phyloP scores from a whole-genome alignment of 2,888 invertebrate genomes.

The Selenia dentaria region DNA sequence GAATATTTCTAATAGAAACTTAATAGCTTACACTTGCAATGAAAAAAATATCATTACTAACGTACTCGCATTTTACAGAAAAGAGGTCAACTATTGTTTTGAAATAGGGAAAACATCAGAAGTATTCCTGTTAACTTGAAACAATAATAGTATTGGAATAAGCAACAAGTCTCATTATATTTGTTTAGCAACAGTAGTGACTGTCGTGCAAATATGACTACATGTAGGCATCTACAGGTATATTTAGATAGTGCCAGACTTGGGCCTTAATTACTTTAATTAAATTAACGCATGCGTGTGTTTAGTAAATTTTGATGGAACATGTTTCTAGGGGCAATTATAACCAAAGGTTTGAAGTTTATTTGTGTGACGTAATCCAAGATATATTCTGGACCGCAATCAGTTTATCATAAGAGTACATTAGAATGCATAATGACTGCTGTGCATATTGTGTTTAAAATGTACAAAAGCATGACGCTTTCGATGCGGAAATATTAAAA shows the following conservation, averaged over 20 bases:
- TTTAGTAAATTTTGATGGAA: conserved; percentile 38
- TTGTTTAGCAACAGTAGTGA: conserved; percentile 51
- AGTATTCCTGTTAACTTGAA: conserved; percentile 31
- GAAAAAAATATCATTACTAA: too few relatives aligned
- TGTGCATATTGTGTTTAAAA: too few relatives aligned
- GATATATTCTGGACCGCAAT: too few relatives aligned
- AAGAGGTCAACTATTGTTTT: too few relatives aligned
- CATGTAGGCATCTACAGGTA: conserved; percentile 36
- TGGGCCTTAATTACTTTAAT: conserved; percentile 43
- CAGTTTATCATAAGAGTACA: too few relatives aligned
- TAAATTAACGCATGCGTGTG: conserved; percentile 58
- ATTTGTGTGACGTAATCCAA: not conserved
- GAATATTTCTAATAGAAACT: too few relatives aligned
- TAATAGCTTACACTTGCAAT: too few relatives aligned
- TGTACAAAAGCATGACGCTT: too few relatives aligned
- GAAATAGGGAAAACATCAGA: too few relatives aligned
- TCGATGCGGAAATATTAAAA: too few relatives aligned
- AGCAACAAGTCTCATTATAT: conserved; percentile 54
- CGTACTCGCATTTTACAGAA: too few relatives aligned
- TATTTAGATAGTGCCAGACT: conserved; percentile 41
- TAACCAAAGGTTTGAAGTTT: conserved; percentile 2
- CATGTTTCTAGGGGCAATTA: conserved; percentile 25
- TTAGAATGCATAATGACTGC: too few relatives aligned
- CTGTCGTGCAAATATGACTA: conserved; percentile 56
- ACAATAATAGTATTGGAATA: conserved; percentile 35